A percentile compares a stretch with the other conserved stretches of the same genome.
These are phyloP conservation scores for Athene cunicularia DNA, from an alignment of 2,113 vertebrate genomes.

Conservation along the genomic window DNA sequence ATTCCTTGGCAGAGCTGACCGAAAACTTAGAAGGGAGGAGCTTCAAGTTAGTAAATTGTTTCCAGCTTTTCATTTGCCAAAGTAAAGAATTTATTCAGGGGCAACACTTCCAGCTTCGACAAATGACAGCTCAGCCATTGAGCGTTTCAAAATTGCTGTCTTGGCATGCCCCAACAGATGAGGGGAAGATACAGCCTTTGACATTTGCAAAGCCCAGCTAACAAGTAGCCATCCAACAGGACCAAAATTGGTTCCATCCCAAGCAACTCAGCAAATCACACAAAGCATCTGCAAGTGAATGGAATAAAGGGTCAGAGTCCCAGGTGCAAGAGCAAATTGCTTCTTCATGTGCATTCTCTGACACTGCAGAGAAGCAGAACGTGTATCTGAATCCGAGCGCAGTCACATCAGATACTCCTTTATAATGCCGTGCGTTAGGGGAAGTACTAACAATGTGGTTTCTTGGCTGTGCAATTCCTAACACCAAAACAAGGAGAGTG, in stretches of 20 bases:
- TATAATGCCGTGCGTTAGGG: not conserved
- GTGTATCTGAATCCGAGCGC: rapidly evolving
- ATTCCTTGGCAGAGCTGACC: conserved; percentile 52
- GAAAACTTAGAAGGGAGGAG: conserved; percentile 57
- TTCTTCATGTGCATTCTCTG: not conserved
- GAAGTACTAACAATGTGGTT: not conserved
- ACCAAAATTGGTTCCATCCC: not conserved
- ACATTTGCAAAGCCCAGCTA: not conserved
- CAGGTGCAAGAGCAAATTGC: not conserved
- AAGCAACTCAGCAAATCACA: not conserved
- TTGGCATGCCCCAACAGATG: not conserved
- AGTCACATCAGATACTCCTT: not conserved
- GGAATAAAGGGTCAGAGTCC: not conserved
- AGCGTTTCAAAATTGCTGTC: not conserved
- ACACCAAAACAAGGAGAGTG: not conserved
- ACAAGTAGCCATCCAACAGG: not conserved
- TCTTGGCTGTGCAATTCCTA: not conserved
- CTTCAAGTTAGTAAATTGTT: conserved; percentile 57
- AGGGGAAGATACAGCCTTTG: not conserved
- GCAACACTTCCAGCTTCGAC: conserved; percentile 25
- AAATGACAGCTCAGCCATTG: not conserved
- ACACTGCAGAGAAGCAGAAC: not conserved
- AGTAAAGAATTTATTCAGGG: conserved; percentile 38
- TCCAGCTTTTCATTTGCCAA: conserved; percentile 57
- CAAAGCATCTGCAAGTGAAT: not conserved